Conservation (phyloP, 53 echinoderm and acorn worm species). For the Zoroaster sp. region DNA sequence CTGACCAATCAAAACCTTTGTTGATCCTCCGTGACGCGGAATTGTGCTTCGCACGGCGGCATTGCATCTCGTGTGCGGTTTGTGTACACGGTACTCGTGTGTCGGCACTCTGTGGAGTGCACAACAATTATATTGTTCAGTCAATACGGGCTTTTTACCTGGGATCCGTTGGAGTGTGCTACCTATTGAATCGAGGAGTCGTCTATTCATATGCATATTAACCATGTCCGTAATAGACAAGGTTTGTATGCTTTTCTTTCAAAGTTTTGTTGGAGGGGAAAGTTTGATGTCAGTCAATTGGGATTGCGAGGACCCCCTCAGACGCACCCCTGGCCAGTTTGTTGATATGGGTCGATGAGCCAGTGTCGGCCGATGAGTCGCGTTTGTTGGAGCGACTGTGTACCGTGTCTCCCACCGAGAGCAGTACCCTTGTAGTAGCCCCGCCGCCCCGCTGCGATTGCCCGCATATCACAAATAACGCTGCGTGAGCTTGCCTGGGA, state of each 20-base stretch:
- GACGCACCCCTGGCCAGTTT: neutral
- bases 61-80: neutral
- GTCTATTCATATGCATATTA: constrained; percentile 51
- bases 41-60: neutral
- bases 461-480: constrained; percentile 23
- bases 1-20: constrained; percentile 29
- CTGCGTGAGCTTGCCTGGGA: neutral
- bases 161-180: neutral
- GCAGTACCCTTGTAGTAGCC: neutral
- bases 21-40: neutral
- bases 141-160: neutral
- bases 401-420: neutral
- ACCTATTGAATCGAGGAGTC: neutral
- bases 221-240: constrained; percentile 54
- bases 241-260: constrained; percentile 42
- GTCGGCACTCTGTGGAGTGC: neutral
- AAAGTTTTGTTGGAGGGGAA: constrained; percentile 42
- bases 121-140: neutral
- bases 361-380: neutral
- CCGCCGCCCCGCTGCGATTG: constrained; percentile 32
- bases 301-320: neutral
- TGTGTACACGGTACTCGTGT: neutral
- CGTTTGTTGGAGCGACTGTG: neutral
- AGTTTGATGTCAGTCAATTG: constrained; percentile 38
- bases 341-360: neutral